Evolutionary conservation across 2,888 invertebrate genomes (phyloP), one percentile per base, ranked within the genome.

Genomic region (Epirrhoe alternata): DNA sequence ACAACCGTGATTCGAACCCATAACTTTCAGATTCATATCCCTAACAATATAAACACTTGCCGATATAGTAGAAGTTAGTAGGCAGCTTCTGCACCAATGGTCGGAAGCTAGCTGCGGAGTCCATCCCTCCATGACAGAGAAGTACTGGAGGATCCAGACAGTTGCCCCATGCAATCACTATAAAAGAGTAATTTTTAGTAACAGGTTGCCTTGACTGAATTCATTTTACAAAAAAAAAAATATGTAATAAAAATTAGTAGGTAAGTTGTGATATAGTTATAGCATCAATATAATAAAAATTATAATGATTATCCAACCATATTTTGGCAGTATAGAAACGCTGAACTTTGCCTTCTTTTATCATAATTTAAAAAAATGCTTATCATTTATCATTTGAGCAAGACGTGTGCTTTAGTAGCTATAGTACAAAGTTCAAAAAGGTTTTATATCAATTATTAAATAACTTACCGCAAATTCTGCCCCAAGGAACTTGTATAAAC

Each of bases 141-240:
- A 96, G 79, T 7, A 95, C 91, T 0, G 94, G 94, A 1, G 94
- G 92, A 53, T 94, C 85, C 24, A 82, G 78, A 74, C 90, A 88
- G 66, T 94, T 84, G 0, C 95, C 95, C 95, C 95, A 96, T 67
- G 94, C 91, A 81, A 95, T 90, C 16, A 94, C 95, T 95, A 82
- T 86, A 58, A 61, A 62, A 24, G 1, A 24, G 24, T 24, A 24
- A 24, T 24, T 24, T 24, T 24, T 24, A 24, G 24, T 24, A 8
- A 35, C 35, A 35, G n/a, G n/a, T n/a, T n/a, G 10, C 35, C 1
- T 35, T 8, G 10, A 35, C 35, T 35, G 35, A 35, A 35, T 24
- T 24, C 3, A 24, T 3, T 24, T 24, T 24, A 24, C 24, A 24
- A 24, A 24, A 24, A 24, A 24, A n/a, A n/a, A n/a, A n/a, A n/a